Percentiles rank a stretch among this genome's conserved stretches.
Evolutionary conservation across 2,113 vertebrate species (phyloP).

Genomic region (Felis chaus): DNA sequence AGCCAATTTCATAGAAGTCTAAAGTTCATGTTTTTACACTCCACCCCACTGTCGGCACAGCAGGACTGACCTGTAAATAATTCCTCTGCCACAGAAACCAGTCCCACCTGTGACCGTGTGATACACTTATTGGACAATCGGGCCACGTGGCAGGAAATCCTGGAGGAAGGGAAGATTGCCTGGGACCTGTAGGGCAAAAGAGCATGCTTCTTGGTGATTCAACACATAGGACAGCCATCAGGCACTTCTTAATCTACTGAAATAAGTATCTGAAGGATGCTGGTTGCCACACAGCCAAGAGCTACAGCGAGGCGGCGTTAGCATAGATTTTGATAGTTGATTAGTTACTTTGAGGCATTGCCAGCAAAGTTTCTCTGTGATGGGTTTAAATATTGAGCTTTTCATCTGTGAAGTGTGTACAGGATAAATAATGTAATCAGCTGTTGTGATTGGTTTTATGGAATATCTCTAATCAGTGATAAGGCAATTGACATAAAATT

Average conservation of each 20-base stretch:
- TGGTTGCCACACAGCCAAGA: neutral
- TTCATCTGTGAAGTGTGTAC: neutral
- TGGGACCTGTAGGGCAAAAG: neutral
- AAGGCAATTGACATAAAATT: slow-evolving; percentile 23
- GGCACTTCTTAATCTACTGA: neutral
- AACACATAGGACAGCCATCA: neutral
- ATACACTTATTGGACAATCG: neutral
- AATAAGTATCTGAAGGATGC: neutral
- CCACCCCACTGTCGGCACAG: neutral
- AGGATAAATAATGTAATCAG: slow-evolving; percentile 33
- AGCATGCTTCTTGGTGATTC: neutral
- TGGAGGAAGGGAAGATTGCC: neutral
- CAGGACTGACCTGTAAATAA: neutral
- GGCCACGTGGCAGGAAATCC: neutral
- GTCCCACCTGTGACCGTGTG: rapidly evolving
- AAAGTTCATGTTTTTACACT: neutral
- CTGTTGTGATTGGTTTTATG: neutral
- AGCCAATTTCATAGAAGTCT: neutral
- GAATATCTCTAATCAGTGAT: neutral
- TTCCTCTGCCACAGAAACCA: neutral
- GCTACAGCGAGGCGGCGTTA: neutral
- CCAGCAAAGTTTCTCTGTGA: neutral
- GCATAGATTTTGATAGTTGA: neutral
- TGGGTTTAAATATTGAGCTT: slow-evolving; percentile 7
- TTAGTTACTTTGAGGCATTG: slow-evolving; percentile 19